Percentiles rank a stretch among this genome's conserved stretches.
These are phyloP conservation scores for Corvus cornix DNA, from an alignment of 2,113 vertebrate species.

Conservation along the genomic window DNA sequence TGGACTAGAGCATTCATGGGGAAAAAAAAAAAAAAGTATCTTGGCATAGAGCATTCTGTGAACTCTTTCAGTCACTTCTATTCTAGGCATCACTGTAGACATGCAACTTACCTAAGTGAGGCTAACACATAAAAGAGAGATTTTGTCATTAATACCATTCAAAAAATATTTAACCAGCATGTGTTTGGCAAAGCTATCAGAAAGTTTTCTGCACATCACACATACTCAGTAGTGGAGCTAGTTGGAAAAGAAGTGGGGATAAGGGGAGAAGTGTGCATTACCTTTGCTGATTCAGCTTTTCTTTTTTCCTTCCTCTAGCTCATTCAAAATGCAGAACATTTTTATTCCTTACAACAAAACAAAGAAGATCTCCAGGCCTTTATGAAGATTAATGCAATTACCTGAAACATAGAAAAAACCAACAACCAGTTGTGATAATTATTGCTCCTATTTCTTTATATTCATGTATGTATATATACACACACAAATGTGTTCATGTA, in stretches of 20 bases:
- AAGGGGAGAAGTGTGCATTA: not conserved
- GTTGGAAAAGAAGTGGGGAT: not conserved
- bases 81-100: rapidly evolving
- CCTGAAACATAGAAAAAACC: not conserved
- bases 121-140: not conserved
- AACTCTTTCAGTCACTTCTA: not conserved
- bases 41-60: rapidly evolving
- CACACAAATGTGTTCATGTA: not conserved
- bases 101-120: not conserved
- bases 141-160: not conserved
- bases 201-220: not conserved
- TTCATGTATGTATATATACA: not conserved
- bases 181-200: not conserved
- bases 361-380: not conserved
- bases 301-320: not conserved
- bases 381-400: not conserved
- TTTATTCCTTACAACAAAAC: not conserved
- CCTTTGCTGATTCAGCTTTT: not conserved
- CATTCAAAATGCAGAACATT: not conserved
- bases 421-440: not conserved
- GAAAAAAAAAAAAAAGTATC: not conserved
- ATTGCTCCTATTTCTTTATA: not conserved
- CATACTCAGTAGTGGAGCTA: not conserved
- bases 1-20: not conserved
- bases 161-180: not conserved